A percentile compares a stretch with the other conserved stretches of the same genome.
phyloP scores from a whole-genome alignment of 2,797 vertebrate species.

The Pseudocheirus occidentalis region DNA sequence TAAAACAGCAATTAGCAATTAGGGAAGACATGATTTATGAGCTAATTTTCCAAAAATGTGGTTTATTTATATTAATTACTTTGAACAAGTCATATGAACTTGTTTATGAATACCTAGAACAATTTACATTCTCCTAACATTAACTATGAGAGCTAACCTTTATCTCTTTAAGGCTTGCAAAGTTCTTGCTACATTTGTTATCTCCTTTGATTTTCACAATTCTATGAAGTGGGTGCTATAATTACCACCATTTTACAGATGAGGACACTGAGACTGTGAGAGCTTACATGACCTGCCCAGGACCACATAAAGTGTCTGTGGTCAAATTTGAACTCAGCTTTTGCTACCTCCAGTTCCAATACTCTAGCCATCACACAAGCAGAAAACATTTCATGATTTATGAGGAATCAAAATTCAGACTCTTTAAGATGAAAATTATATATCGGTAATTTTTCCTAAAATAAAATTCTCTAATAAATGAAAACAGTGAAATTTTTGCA shows the following conservation, averaged over 20 bases:
- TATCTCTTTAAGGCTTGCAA: not conserved
- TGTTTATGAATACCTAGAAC: not conserved
- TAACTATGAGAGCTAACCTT: not conserved
- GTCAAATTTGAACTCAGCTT: not conserved
- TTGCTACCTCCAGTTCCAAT: not conserved
- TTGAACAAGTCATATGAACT: not conserved
- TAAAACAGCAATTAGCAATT: not conserved
- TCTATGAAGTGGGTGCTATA: not conserved
- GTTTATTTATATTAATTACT: not conserved
- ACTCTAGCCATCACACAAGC: not conserved
- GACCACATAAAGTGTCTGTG: not conserved
- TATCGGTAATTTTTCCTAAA: not conserved
- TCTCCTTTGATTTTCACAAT: not conserved
- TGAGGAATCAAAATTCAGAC: not conserved
- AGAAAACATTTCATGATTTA: not conserved
- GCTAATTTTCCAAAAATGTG: not conserved
- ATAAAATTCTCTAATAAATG: not conserved
- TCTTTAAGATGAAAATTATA: not conserved
- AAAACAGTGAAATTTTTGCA: not conserved
- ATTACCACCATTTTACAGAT: not conserved
- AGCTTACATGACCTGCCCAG: not conserved
- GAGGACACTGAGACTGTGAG: not conserved
- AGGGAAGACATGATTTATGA: not conserved
- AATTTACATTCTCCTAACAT: not conserved
- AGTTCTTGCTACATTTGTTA: not conserved